Evolutionary conservation across 2,888 invertebrate genomes (phyloP), one percentile per base, ranked within the genome.

Genomic region (Gonocerus acuteangulatus): DNA sequence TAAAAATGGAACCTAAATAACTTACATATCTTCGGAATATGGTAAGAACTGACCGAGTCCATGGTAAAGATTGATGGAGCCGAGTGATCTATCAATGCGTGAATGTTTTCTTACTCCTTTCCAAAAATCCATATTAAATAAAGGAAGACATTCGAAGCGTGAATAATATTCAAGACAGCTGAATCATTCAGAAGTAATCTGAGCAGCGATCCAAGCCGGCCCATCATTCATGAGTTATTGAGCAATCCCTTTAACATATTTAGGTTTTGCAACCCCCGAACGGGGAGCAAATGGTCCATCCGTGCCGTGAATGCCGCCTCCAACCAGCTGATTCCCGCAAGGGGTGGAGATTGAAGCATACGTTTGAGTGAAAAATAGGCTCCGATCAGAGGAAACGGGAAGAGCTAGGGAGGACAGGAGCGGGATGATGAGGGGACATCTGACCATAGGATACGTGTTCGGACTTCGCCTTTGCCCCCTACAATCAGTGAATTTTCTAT

Each of bases 401-500:
- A 9, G 9, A 9, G 9, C 9, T 34, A 34, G 9, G n/a, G 9
- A 9, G 36, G 36, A 11, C 9, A 34, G n/a, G 15, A 13, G 44
- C 4, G 15, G 4, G 44, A 42, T 42, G 6, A 42, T 42, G 42
- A n/a, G 6, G 54, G 22, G 42, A 54, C 44, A 54, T 54, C 44
- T 44, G 44, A 23, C 44, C 54, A 16, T 18, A 13, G n/a, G 44
- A 39, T 54, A 54, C 54, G 54, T 54, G 54, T 21, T 4, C 16
- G 15, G 54, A 54, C 54, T 54, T 7, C 13, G 6, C 7, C 42
- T 22, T 42, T 19, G 62, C 52, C 59, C 52, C 60, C 60, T 51
- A 62, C 62, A 62, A 62, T 62, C 62, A 62, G 60, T 22, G 52
- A 59, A 62, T 62, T 62, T 62, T 59, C 62, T 62, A 62, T 62